Conservation (phyloP, 2,888 invertebrate genomes). For the Parnassius smintheus region DNA sequence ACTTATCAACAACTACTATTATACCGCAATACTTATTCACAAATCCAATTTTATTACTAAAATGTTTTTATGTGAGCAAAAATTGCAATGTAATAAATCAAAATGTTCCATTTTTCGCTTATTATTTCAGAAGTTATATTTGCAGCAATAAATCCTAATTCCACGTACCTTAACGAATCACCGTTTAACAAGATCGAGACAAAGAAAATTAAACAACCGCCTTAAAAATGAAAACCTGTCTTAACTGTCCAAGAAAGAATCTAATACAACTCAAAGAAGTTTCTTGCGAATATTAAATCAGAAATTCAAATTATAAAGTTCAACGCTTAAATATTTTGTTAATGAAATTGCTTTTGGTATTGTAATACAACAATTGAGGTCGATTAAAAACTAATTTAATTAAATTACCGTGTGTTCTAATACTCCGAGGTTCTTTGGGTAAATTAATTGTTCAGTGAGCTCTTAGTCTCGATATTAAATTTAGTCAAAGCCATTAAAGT, state of each 20-base stretch:
- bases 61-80: too few species aligned
- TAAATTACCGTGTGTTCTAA: too few species aligned
- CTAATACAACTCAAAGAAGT: conserved; percentile 14
- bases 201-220: neutral
- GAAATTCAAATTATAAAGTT: conserved; percentile 3
- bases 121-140: conserved; percentile 5
- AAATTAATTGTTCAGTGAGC: too few species aligned
- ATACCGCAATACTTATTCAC: neutral
- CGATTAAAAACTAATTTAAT: too few species aligned
- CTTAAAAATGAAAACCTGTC: conserved; percentile 17
- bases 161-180: conserved; percentile 1
- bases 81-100: neutral
- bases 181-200: neutral
- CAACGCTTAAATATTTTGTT: conserved; percentile 1
- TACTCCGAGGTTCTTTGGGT: too few species aligned
- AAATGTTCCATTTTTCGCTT: conserved; percentile 2
- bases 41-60: neutral
- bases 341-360: neutral
- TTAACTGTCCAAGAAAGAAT: conserved; percentile 11
- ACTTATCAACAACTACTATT: too few species aligned
- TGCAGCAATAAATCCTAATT: conserved; percentile 4
- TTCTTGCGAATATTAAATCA: conserved; percentile 10
- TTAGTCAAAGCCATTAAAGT: too few species aligned
- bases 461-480: too few species aligned
- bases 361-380: too few species aligned